Base-by-base conservation (phyloP, 2,888 invertebrate genomes). In the Dendrolimus pini region DNA sequence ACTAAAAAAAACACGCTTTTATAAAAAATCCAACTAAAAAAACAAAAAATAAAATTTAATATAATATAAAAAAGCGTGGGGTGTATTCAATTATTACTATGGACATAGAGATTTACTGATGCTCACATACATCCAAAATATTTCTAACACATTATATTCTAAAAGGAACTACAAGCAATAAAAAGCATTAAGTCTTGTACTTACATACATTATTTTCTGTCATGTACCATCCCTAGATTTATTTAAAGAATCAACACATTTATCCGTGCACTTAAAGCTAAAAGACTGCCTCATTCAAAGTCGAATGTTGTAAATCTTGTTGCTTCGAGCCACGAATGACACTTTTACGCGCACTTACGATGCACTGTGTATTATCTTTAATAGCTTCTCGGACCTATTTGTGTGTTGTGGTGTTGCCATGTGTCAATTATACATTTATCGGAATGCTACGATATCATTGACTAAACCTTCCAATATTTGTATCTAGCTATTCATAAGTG, bases 331-430 rank as follows among this genome's bases (percentile, higher is more conserved):
- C 75, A 77, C 71, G 66, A 65, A 66, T 77, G 81, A 82, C 82
- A 77, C 74, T 78, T 80, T 80, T 78, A 80, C 75, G 74, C 65
- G 71, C 72, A 77, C 75, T 78, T 74, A 75, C 73, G 62, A 70
- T 66, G 61, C 59, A 61, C 62, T 70, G 71, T 72, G 72, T 71
- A 72, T 71, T 77, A 81, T 81, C 83, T 77, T 84, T 84, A 82
- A 85, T 85, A 83, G 82, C 47, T 47, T 47, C 47, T 47, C 47
- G 47, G 47, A 47, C 47, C 47, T 47, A 47, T 47, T 10, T 47
- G 47, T 47, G 47, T 47, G 47, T 47, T 47, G 9, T 47, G 47
- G 3, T 47, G 47, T 47, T 47, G 47, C 47, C 47, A 47, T 47
- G 47, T 47, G 47, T 30, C 30, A 3, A 30, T 30, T 30, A 6